A percentile compares a stretch with the other conserved stretches of the same genome.
phyloP scores from a whole-genome alignment of 2,797 vertebrate species.

The Sebastiscus albofasciatus region DNA sequence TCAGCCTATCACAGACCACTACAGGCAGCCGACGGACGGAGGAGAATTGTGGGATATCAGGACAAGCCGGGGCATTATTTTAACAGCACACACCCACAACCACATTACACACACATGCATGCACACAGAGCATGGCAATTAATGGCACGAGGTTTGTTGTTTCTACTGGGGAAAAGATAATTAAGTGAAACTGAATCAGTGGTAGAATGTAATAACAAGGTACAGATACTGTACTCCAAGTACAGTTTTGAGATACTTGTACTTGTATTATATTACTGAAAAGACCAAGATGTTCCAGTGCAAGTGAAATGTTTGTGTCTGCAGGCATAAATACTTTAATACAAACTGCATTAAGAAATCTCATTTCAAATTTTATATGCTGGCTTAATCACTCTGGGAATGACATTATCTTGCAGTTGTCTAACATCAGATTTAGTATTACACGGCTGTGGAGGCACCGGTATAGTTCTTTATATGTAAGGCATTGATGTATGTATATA shows the following conservation, averaged over 20 bases:
- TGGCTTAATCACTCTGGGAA: too few species aligned
- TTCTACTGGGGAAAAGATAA: slow-evolving; percentile 2
- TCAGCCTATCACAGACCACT: slow-evolving; percentile 58
- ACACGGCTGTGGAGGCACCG: rapidly evolving
- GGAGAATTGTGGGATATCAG: slow-evolving; percentile 77
- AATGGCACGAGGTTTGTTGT: slow-evolving; percentile 44
- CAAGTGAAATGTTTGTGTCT: too few species aligned
- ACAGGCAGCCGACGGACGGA: not conserved
- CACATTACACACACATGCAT: not conserved
- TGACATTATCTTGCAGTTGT: too few species aligned
- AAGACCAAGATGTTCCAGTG: too few species aligned
- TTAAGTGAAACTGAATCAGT: slow-evolving; percentile 24
- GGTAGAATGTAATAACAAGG: slow-evolving; percentile 4
- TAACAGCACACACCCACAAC: slow-evolving; percentile 10
- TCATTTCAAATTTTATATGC: too few species aligned
- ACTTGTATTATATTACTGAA: not conserved
- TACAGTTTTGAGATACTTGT: not conserved
- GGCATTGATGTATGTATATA: too few species aligned
- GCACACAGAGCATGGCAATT: slow-evolving; percentile 21
- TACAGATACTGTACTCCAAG: not conserved
- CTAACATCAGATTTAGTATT: too few species aligned
- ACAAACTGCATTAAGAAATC: too few species aligned
- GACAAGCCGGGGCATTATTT: slow-evolving; percentile 73
- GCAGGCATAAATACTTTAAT: too few species aligned
- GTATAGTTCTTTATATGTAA: too few species aligned